These are phyloP conservation scores for Pseudomyrmex cubaensis DNA, from an alignment of 1,140 invertebrate genomes.

Conservation along the genomic window DNA sequence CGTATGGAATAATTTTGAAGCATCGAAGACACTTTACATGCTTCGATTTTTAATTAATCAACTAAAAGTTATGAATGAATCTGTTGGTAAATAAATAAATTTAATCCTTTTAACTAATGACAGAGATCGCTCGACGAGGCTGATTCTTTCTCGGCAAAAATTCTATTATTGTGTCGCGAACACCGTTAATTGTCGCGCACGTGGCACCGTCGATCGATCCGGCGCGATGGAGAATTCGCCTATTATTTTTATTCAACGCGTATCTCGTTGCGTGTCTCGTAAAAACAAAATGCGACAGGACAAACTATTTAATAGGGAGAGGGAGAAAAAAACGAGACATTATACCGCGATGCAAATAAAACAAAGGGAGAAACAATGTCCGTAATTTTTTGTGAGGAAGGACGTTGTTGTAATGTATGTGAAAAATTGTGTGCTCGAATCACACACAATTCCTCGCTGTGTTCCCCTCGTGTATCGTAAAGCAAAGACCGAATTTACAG, in stretches of 20 bases:
- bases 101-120: neutral
- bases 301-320: slow-evolving; percentile 53
- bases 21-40: too few species aligned
- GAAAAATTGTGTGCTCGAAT: slow-evolving; percentile 38
- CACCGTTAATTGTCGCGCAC: slow-evolving; percentile 50
- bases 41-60: too few species aligned
- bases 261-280: slow-evolving; percentile 44
- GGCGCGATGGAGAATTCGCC: slow-evolving; percentile 40
- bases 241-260: slow-evolving; percentile 71
- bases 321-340: slow-evolving; percentile 25
- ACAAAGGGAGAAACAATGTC: slow-evolving; percentile 39
- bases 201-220: slow-evolving; percentile 29
- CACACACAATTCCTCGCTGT: slow-evolving; percentile 1
- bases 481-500: slow-evolving; percentile 4
- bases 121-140: neutral
- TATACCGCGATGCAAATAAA: slow-evolving; percentile 29
- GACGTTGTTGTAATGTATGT: slow-evolving; percentile 2
- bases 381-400: slow-evolving; percentile 32
- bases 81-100: neutral
- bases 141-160: slow-evolving; percentile 29
- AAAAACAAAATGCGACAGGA: slow-evolving; percentile 60
- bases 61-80: neutral
- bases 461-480: slow-evolving; percentile 26
- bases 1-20: too few species aligned
- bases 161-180: slow-evolving; percentile 4